Evolutionary conservation across 2,888 invertebrate genomes (phyloP), one percentile per base, ranked within the genome.

Genomic region (Lithophane socia): DNA sequence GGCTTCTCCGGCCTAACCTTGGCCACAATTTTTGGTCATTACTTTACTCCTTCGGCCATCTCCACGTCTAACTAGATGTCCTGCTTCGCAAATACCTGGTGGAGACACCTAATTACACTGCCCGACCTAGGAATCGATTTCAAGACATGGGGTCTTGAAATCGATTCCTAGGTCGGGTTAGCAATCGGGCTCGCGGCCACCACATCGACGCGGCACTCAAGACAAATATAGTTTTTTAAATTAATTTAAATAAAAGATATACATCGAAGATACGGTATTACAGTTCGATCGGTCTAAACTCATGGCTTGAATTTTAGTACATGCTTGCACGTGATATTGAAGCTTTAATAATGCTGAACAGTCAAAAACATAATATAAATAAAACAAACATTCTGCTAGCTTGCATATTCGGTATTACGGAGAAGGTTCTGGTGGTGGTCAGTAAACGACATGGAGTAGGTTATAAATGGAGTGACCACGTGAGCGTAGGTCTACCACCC

Each of bases 281-380:
- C 18, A 18, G 9, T 72, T 61, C 7, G 7, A 54, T n/a, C 9
- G 37, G 7, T 44, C 0, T 7, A 21, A 63, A 52, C 75, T 42
- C 49, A 75, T 58, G 66, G 52, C 37, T 67, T 16, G 12, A 18
- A 29, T 10, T 16, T 10, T 42, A 18, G 54, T 7, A 44, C 37
- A 75, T 75, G 66, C 0, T 2, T 2, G 67, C 63, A 79, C 79
- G 79, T 79, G 75, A 75, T 74, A 16, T 13, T 7, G 13, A 5
- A 29, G 44, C 12, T 1, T 21, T 4, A 9, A 13, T 21, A 64
- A 5, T 44, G 82, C 79, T 64, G 66, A 75, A 0, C 10, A 8
- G 2, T 21, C 54, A 12, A 21, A 7, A 42, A n/a, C 21, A 60
- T 2, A 49, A 13, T 44, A 74, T 67, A 52, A 67, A 75, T 58